Evolutionary conservation across 2,888 invertebrate genomes (phyloP), one percentile per base, ranked within the genome.

Genomic region (Cancer borealis): DNA sequence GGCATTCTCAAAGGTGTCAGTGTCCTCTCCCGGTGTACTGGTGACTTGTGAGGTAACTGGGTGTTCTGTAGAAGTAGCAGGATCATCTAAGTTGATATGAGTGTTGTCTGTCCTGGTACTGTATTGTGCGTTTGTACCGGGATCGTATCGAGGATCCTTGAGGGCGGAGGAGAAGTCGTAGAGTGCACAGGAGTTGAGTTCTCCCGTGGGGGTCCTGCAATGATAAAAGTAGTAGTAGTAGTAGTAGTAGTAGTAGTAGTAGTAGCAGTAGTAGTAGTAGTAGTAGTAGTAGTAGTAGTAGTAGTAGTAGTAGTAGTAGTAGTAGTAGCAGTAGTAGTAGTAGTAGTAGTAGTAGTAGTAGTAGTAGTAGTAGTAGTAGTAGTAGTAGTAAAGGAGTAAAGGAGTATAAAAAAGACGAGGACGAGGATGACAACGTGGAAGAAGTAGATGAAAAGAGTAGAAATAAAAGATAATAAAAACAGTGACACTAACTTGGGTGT

Each of bases 401-500:
- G 14, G 54, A 54, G 54, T 54, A 54, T 12, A 54, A 54, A 54
- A 54, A 21, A n/a, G 79, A 26, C 6, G 30, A 26, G 8, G n/a
- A 79, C 26, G 12, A 79, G 8, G 26, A 79, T 4, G 4, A 79
- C 26, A 79, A 79, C 6, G 26, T 0, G 26, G 26, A 49, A 49
- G 10, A 49, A 49, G 17, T 4, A 21, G 4, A 66, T 17, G 21
- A 66, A 17, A 12, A 66, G 17, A 66, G 60, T 66, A 66, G 17
- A 3, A 66, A 21, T 17, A 66, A 17, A 66, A 66, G 4, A 17
- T 17, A 66, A 30, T 14, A 30, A 87, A 30, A 87, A 45, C 30
- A 45, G 30, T 12, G 60, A 30, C 46, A 8, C 79, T n/a, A 17
- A 92, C 95, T 93, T 91, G 14, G 97, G 97, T 96, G 97, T 96